Evolutionary conservation across 2,888 invertebrate species (phyloP), one percentile per base, ranked within the genome.

Genomic region (Troides helena): DNA sequence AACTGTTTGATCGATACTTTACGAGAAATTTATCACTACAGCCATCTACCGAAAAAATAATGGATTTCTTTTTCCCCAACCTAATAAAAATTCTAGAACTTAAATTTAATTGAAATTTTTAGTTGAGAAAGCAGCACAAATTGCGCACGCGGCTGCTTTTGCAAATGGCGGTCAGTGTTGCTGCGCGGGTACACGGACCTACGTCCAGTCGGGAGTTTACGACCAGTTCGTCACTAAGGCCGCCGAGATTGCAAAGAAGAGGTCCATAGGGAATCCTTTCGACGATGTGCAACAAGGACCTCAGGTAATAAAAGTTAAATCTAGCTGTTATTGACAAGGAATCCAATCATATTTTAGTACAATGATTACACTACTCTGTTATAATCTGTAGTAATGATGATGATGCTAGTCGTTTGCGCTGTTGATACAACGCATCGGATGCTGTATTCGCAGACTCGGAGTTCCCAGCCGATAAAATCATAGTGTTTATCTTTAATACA

Each of bases 201-300:
- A 95, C 81, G 98, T 99, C 0, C 97, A 98, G 72, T 95, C 96
- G 56, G 95, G 94, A 18, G 96, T 99, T 75, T 98, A 98, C 83
- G 96, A 98, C 74, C 94, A 95, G 78, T 98, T 99, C 82, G 96
- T 99, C 0, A 91, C 94, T 72, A 95, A 95, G 77, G 95, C 97
- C 0, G 94, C 94, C 0, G 94, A 94, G 75, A 93, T 95, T 73
- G 98, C 98, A 0, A 89, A 93, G 69, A 90, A 93, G 7, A 94
- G 95, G 71, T 95, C 94, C 75, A 96, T 98, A 62, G 98, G 98
- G 0, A 95, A 98, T 88, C 98, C 98, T 0, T 98, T 97, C 79
- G 94, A 94, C 65, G 86, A 93, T 25, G 94, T 93, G 0, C 93
- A 95, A 69, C 98, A 98, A 85, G 98, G 98, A 12, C 98, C 98